A percentile compares a stretch with the other conserved stretches of the same genome.
Evolutionary conservation across 2,113 vertebrate genomes (phyloP).

Genomic region (Fukomys damarensis): DNA sequence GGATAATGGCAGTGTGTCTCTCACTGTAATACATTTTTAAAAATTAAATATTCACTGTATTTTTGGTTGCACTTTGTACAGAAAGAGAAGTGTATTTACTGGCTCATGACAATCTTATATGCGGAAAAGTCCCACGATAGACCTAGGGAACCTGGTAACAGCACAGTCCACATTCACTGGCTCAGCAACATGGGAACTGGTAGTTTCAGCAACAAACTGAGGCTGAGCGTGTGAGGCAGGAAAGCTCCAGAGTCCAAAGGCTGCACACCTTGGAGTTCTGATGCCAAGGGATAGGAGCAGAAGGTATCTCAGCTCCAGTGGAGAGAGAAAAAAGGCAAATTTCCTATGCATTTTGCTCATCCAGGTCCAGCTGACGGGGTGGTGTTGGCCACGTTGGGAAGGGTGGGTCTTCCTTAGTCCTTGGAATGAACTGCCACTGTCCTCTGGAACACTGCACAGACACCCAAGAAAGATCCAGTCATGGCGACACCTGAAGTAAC

Average conservation of each 20-base stretch:
- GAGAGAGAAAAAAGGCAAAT: accelerated
- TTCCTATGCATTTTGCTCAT: not conserved
- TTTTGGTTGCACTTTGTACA: not conserved
- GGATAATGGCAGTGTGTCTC: not conserved
- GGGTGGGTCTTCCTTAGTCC: not conserved
- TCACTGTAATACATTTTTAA: not conserved
- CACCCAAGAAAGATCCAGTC: no score
- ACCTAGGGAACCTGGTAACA: not conserved
- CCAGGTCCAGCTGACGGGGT: not conserved
- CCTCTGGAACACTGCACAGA: not conserved
- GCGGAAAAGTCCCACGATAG: not conserved
- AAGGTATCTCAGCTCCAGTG: not conserved
- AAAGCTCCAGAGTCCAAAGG: not conserved
- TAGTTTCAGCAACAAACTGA: not conserved
- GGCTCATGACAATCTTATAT: not conserved
- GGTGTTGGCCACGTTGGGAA: accelerated
- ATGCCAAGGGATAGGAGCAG: no score
- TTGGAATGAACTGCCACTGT: not conserved
- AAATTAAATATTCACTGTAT: not conserved
- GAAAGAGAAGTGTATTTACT: not conserved
- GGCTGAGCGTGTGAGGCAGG: no score
- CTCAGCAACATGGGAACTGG: no score
- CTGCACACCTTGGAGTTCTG: no score
- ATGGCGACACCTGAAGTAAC: no score
- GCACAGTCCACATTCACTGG: not conserved